These are phyloP conservation scores for Solea senegalensis DNA, from an alignment of 2,113 vertebrate species.

Conservation along the genomic window DNA sequence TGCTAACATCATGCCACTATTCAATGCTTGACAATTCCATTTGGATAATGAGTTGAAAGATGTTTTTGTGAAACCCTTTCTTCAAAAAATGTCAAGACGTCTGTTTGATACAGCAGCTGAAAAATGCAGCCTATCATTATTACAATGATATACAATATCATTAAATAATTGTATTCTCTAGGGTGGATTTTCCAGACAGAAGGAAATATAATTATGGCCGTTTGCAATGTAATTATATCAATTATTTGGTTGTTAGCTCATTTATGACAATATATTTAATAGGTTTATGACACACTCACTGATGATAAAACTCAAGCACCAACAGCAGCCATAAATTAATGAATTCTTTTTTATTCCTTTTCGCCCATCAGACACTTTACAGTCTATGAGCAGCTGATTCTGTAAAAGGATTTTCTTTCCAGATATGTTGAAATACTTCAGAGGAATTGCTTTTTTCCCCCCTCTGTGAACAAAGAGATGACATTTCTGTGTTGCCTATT, in stretches of 20 bases:
- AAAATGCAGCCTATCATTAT: neutral
- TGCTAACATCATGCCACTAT: neutral
- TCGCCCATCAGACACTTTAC: constrained; percentile 18
- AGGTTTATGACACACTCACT: constrained; percentile 15
- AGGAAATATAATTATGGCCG: constrained; percentile 23
- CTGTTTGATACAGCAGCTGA: constrained; percentile 19
- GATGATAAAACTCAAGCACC: constrained; percentile 18
- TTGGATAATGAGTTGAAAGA: constrained; percentile 27
- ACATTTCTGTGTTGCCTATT: constrained; percentile 42
- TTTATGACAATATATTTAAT: neutral
- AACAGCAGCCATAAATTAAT: constrained; percentile 20
- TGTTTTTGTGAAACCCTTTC: constrained; percentile 22
- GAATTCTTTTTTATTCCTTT: constrained; percentile 11
- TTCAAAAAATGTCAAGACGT: constrained; percentile 19
- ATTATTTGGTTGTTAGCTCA: constrained; percentile 18
- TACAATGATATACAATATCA: neutral
- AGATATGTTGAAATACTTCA: constrained; percentile 11
- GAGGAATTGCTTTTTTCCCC: constrained; percentile 20
- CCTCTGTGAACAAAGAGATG: constrained; percentile 28
- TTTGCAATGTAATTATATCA: constrained; percentile 28
- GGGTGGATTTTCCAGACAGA: neutral
- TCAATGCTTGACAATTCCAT: constrained; percentile 17
- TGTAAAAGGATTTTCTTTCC: constrained; percentile 10
- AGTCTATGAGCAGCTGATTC: constrained; percentile 8
- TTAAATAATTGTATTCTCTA: constrained; percentile 24